Conservation (phyloP, 2,113 vertebrate genomes). For the Mormoops blainvillei region DNA sequence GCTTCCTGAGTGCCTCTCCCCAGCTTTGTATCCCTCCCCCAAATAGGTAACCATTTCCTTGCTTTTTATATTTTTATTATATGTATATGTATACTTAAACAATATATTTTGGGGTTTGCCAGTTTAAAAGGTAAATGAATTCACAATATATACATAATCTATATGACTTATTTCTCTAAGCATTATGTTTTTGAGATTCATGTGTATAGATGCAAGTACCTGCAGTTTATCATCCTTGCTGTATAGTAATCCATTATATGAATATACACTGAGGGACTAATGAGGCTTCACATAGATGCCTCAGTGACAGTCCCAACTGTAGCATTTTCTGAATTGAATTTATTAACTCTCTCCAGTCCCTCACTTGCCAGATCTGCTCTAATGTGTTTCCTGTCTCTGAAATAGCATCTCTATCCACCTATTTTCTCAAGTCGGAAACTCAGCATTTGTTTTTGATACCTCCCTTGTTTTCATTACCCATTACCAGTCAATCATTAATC, state of each 20-base stretch:
- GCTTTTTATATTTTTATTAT: neutral
- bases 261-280: neutral
- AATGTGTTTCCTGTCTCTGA: neutral
- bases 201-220: neutral
- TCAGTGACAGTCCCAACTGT: neutral
- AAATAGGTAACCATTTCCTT: neutral
- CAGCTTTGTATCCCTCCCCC: neutral
- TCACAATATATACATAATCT: neutral
- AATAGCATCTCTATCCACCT: neutral
- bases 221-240: neutral
- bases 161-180: neutral
- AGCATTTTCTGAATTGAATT: neutral
- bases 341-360: neutral
- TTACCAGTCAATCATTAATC: neutral
- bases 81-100: neutral
- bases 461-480: neutral
- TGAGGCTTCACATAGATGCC: neutral
- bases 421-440: neutral
- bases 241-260: neutral
- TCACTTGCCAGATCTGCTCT: neutral
- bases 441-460: neutral
- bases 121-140: conserved; percentile 22
- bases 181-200: conserved; percentile 12
- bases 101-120: neutral
- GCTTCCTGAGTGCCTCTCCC: neutral